These are phyloP conservation scores for Ariopsis seemanni DNA, from an alignment of 2,113 vertebrate species.

Conservation along the genomic window DNA sequence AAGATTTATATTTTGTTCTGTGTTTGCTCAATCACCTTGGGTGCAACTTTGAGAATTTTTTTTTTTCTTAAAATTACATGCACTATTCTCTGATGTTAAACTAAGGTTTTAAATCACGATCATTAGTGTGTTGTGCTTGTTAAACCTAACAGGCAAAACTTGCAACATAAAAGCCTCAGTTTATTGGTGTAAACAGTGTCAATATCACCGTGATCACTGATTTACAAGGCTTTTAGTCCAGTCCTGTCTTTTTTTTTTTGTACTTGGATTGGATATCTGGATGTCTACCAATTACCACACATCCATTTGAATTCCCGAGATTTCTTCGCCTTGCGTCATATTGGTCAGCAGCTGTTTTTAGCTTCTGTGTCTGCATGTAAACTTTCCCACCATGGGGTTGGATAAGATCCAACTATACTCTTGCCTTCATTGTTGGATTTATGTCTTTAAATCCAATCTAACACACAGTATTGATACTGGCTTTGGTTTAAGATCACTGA, in stretches of 20 bases:
- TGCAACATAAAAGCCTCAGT: background rate
- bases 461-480: background rate
- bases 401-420: too few species aligned
- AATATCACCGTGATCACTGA: constrained; percentile 14
- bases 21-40: background rate
- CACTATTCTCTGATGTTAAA: background rate
- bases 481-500: background rate
- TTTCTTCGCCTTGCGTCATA: constrained; percentile 46
- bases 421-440: background rate
- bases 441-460: background rate
- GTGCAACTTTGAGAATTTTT: background rate
- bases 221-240: constrained; percentile 9
- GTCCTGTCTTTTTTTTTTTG: background rate
- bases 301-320: constrained; percentile 44
- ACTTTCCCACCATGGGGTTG: constrained; percentile 41
- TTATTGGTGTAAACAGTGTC: constrained; percentile 3
- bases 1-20: background rate
- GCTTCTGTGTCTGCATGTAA: constrained; percentile 38
- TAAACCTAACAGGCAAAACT: background rate
- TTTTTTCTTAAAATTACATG: background rate
- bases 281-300: constrained; percentile 41
- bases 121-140: background rate
- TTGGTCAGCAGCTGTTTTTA: constrained; percentile 45
- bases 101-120: background rate
- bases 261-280: background rate